Evolutionary conservation across 2,888 invertebrate genomes (phyloP), one percentile per base, ranked within the genome.

Genomic region (Caenorhabditis japonica): DNA sequence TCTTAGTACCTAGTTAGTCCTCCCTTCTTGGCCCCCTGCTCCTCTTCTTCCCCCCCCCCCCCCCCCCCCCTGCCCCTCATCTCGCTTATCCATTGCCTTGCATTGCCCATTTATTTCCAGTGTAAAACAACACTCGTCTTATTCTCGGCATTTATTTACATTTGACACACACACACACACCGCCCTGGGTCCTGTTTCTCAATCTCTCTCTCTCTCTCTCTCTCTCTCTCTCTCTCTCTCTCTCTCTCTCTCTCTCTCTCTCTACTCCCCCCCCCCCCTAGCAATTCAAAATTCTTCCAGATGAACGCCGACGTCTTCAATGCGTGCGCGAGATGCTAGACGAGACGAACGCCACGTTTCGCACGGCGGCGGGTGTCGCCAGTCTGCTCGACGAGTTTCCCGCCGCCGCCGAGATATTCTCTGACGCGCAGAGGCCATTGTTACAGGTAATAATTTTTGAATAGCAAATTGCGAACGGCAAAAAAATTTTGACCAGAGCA

Each of bases 381-480:
- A 52, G 56, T 41, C 17, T 64, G 30, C 49, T 56, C 7, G 66
- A 66, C 30, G 43, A 69, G 36, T 69, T 72, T 53, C 64, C 72
- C 17, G 64, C 72, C 10, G 25, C 44, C 21, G 61, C 61, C 19
- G 56, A 49, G 33, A 71, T 62, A n/a, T 71, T 71, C 19, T 51
- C 46, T n/a, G 69, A 69, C 34, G 53, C 38, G 4, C 59, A 69
- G 27, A 5, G 60, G 36, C 69, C 69, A 3, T 36, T 69, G 41
- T 33, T 69, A n/a, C 60, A 69, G 69, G 69, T 69, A 44, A 3
- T 43, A 8, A 21, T 3, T 12, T 33, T 30, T 19, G 7, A 33
- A 8, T 12, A 56, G 27, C 17, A 15, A 41, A 25, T 5, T 15
- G 13, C 13, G 27, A 25, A 30, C 7, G 10, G 43, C 30, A 47